A percentile compares a stretch with the other conserved stretches of the same genome.
Evolutionary conservation across 2,113 vertebrate genomes (phyloP).

Genomic region (Pogonocichla stellata): DNA sequence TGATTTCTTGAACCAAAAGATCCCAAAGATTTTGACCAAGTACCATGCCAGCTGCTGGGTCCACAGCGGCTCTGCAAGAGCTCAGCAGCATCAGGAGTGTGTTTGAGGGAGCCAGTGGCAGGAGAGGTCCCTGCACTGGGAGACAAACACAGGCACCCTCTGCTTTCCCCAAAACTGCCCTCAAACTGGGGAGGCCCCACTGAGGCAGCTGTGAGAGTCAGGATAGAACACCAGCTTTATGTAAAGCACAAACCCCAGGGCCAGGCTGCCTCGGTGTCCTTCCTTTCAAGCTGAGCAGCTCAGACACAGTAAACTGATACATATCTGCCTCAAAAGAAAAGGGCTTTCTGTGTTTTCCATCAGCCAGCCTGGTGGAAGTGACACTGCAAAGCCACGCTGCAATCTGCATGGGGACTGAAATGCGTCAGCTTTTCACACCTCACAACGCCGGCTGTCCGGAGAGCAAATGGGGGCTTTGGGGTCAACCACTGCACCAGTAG

Average conservation of each 20-base stretch:
- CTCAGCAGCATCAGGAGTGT: background rate
- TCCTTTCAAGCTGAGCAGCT: background rate
- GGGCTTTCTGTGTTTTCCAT: background rate
- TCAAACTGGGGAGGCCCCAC: rapidly evolving
- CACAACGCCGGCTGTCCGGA: background rate
- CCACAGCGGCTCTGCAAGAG: background rate
- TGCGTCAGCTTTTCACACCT: background rate
- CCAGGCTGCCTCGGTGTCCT: background rate
- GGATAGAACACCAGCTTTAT: background rate
- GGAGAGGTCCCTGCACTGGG: background rate
- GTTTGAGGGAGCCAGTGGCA: background rate
- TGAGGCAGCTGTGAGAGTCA: background rate
- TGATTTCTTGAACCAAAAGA: background rate
- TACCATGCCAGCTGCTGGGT: background rate
- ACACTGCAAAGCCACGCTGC: background rate
- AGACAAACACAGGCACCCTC: background rate
- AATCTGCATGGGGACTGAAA: background rate
- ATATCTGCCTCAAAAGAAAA: background rate
- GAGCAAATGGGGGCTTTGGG: constrained; percentile 13
- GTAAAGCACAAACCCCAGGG: background rate
- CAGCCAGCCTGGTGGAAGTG: background rate
- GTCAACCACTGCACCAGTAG: background rate
- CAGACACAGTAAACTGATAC: background rate
- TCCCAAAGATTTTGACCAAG: background rate
- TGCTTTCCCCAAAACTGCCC: background rate